Base-by-base conservation (phyloP, 2,888 invertebrate genomes). In the Phyllotreta cruciferae region DNA sequence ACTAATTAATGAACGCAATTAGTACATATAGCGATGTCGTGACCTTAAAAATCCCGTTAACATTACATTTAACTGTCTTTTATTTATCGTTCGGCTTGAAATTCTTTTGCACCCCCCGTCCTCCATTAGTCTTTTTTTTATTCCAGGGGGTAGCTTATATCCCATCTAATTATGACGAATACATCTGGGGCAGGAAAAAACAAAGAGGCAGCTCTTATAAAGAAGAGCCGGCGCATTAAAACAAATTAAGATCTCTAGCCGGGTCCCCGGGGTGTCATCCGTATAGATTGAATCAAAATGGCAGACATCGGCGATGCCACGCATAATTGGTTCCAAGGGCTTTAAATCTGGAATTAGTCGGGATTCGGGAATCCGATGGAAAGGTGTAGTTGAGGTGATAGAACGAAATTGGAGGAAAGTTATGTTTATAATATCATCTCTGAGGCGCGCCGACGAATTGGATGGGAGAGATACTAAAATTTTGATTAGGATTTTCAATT, bases 211-310 rank as follows among this genome's bases (percentile, higher is more conserved):
- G 66, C 69, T 69, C 70, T 70, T 70, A 66, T 62, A 67, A 66
- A 66, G 24, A 24, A 24, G 24, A 24, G 24, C 24, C 24, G 24
- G 65, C 53, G 70, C 71, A 75, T 79, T 79, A 79, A 79, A 79
- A 78, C 79, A 77, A 79, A 80, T 79, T 79, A 79, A 79, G 79
- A 79, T 78, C 77, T 73, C 72, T 71, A 69, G 75, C 75, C 74
- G 75, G 77, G 66, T 64, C 67, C 69, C 85, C 85, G 71, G 85
- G 83, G 85, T 85, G 85, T 84, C 85, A 84, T 85, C 82, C 82
- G 83, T 80, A 85, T 85, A 83, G 84, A 85, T 85, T 84, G 85
- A 83, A 83, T 83, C 81, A 81, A 80, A 82, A 83, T 80, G 80
- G 79, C 78, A 77, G 76, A 77, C 75, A 75, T 77, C 76, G 77